phyloP scores from a whole-genome alignment of 2,797 vertebrate genomes.

The Denticeps clupeoides region DNA sequence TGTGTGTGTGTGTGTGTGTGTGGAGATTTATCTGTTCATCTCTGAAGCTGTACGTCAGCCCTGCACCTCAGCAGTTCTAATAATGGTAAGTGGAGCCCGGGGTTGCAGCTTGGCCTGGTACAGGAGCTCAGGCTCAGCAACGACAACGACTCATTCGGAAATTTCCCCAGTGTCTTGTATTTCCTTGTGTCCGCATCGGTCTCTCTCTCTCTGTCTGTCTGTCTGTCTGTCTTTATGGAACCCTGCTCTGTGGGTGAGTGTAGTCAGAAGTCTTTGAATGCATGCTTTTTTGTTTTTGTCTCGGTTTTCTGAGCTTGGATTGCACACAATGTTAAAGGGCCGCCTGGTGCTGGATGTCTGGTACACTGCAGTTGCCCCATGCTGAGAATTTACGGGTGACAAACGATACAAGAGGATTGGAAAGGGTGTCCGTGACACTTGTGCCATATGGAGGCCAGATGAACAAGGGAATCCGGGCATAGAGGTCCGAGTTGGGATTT shows the following conservation, averaged over 20 bases:
- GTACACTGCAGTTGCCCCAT: no score
- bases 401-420: no score
- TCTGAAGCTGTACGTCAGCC: conserved; percentile 1
- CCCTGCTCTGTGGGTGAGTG: neutral
- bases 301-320: conserved; percentile 20
- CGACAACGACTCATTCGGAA: no score
- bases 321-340: neutral
- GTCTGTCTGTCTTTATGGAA: neutral
- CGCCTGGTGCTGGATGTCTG: no score
- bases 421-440: no score
- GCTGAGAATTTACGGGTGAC: no score
- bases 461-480: no score
- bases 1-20: conserved; percentile 7
- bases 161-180: no score
- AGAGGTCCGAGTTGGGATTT: no score
- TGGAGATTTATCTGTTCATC: neutral
- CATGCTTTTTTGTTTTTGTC: neutral
- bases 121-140: no score
- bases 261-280: conserved; percentile 17
- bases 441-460: no score
- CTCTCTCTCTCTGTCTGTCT: neutral
- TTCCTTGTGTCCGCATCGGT: neutral
- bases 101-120: no score
- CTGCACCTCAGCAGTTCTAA: conserved; percentile 29
- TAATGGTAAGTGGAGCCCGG: conserved; percentile 45